These are phyloP conservation scores for Drosophila mimica DNA, from an alignment of 2,888 invertebrate species.

Conservation along the genomic window DNA sequence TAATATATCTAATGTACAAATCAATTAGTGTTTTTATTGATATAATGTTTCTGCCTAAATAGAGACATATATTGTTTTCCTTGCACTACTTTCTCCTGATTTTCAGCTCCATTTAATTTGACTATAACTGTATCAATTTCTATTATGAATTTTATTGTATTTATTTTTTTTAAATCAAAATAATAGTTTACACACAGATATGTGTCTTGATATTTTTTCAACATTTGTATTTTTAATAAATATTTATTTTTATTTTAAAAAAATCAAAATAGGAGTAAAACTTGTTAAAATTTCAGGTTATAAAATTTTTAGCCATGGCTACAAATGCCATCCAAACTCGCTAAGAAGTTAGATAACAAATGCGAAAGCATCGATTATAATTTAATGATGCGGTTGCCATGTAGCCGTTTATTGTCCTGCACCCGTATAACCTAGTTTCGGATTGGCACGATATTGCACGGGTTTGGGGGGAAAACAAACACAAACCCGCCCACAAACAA, in stretches of 20 bases:
- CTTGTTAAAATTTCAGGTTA: no score
- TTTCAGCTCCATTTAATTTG: neutral
- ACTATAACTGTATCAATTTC: neutral
- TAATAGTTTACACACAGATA: neutral
- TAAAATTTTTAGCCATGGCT: neutral
- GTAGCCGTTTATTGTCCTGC: conserved; percentile 24
- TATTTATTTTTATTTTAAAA: neutral
- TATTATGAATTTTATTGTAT: neutral
- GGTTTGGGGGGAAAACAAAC: conserved; percentile 15
- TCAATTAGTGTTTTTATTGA: neutral
- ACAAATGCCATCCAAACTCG: neutral
- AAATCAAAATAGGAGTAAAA: no score
- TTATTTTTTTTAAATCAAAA: neutral
- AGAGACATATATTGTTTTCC: neutral
- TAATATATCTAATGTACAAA: conserved; percentile 3
- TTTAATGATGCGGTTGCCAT: conserved; percentile 36
- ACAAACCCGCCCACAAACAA: conserved; percentile 13
- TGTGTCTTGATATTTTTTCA: neutral
- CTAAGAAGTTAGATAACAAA: neutral
- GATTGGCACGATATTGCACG: conserved; percentile 43
- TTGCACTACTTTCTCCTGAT: neutral
- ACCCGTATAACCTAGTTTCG: conserved; percentile 35
- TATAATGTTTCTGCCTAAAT: neutral
- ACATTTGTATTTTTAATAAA: neutral
- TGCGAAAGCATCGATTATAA: conserved; percentile 21